A percentile compares a stretch with the other conserved stretches of the same genome.
Conservation (phyloP, 2,888 invertebrate genomes). For the Sphaeridia pumilis region DNA sequence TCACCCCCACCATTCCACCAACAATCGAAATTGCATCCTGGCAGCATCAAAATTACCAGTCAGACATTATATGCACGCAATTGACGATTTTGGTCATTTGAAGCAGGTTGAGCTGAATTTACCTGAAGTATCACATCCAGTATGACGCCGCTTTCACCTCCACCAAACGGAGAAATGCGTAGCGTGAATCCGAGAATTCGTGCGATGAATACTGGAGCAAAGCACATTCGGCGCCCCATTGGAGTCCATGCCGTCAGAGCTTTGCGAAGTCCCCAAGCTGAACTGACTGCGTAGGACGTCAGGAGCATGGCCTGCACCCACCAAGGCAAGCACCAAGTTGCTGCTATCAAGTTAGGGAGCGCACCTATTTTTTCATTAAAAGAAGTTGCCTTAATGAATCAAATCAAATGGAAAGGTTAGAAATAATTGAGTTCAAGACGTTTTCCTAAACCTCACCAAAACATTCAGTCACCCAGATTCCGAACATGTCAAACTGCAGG, state of each 20-base stretch:
- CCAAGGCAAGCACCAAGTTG: slow-evolving; percentile 65
- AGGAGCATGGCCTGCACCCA: slow-evolving; percentile 57
- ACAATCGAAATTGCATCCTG: slow-evolving; percentile 73
- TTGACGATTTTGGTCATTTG: too few relatives aligned
- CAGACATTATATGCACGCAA: too few relatives aligned
- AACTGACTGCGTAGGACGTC: slow-evolving; percentile 60
- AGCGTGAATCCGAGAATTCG: slow-evolving; percentile 61
- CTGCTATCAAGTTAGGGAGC: slow-evolving; percentile 71
- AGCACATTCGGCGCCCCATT: slow-evolving; percentile 76
- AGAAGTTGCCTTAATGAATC: slow-evolving; percentile 6
- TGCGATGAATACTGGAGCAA: slow-evolving; percentile 72
- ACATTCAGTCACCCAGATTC: slow-evolving; percentile 86
- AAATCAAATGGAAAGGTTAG: neutral
- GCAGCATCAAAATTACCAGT: too few relatives aligned
- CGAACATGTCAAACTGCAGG: slow-evolving; percentile 78
- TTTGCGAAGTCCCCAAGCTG: slow-evolving; percentile 58
- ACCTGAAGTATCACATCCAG: slow-evolving; percentile 74
- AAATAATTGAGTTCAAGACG: neutral
- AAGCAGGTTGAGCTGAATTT: too few relatives aligned
- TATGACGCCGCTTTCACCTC: slow-evolving; percentile 67
- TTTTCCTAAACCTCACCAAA: slow-evolving; percentile 66
- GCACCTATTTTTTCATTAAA: slow-evolving; percentile 67
- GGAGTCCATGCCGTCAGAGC: slow-evolving; percentile 75
- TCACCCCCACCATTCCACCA: slow-evolving; percentile 73
- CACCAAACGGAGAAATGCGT: slow-evolving; percentile 58